phyloP scores from a whole-genome alignment of 2,113 vertebrate genomes.

The Gallinago paraguaiae region DNA sequence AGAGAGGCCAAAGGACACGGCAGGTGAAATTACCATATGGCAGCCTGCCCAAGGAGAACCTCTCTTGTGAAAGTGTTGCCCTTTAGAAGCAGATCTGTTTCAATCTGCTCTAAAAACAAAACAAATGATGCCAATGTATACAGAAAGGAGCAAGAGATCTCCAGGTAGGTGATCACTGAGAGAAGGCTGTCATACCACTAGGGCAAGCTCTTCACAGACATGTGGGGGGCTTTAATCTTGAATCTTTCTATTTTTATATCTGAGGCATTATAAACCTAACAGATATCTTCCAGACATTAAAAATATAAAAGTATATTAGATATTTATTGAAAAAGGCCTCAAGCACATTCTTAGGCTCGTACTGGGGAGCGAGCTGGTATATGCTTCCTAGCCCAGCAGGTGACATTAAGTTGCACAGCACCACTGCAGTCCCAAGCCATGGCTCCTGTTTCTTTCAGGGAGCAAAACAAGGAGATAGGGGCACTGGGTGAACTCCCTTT shows the following conservation, averaged over 20 bases:
- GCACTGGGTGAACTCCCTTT: not conserved
- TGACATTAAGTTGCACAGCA: not conserved
- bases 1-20: not conserved
- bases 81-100: not conserved
- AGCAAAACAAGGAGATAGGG: not conserved
- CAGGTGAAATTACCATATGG: not conserved
- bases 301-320: not conserved
- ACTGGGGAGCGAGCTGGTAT: not conserved
- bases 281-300: not conserved
- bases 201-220: not conserved
- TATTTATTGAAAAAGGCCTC: not conserved
- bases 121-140: not conserved
- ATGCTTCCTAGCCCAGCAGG: accelerated
- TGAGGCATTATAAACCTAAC: not conserved
- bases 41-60: not conserved
- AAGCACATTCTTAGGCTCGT: not conserved
- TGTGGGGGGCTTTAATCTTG: not conserved
- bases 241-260: not conserved
- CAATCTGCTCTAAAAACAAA: not conserved
- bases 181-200: not conserved
- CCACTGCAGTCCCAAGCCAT: not conserved
- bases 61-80: not conserved
- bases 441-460: not conserved
- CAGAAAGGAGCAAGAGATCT: not conserved
- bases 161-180: not conserved